Evolutionary conservation across 2,113 vertebrate species (phyloP), one percentile per base, ranked within the genome.

Genomic region (Toxostoma redivivum): DNA sequence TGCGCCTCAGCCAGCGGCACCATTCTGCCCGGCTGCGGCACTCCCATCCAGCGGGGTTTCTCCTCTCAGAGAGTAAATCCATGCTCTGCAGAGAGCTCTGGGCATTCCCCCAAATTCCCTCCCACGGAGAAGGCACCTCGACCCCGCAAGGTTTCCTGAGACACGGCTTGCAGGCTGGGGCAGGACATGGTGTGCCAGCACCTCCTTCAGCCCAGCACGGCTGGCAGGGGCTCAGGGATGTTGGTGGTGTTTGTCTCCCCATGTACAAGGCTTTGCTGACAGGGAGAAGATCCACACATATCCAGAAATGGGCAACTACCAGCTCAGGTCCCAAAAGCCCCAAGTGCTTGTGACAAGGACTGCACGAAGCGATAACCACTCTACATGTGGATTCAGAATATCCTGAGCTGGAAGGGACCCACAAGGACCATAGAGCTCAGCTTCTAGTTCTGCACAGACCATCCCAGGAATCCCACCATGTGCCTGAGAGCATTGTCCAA

Each of bases 141-240:
- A 10, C 15, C 35, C 37, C 12, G 0, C 0, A 1, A 30, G n/a
- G 50, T 30, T 77, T 62, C 54, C 80, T 2, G 1, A 81, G 67
- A 27, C 2, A 0, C 0, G 44, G 33, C 4, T 12, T 1, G 2
- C 19, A 12, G 28, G 47, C 60, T 35, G 61, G 14, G 40, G 38
- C 14, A 4, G 61, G 69, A 12, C 31, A 21, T 4, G 15, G 57
- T 3, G 56, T 3, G 5, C 37, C 90, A 71, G 71, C 51, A 28
- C 8, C 35, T 54, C 54, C 61, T 62, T 9, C 57, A 17, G 48
- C 47, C 58, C 57, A 62, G 73, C 0, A 0, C 2, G 6, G 45
- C 45, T 50, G 67, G 38, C 56, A 1, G 9, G 44, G 44, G 21
- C 47, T 85, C 69, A 11, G 12, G 27, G 76, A 0, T 23, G 62